These are phyloP conservation scores for Strigamia transsilvanica DNA, from an alignment of 2,888 invertebrate genomes.

Conservation along the genomic window DNA sequence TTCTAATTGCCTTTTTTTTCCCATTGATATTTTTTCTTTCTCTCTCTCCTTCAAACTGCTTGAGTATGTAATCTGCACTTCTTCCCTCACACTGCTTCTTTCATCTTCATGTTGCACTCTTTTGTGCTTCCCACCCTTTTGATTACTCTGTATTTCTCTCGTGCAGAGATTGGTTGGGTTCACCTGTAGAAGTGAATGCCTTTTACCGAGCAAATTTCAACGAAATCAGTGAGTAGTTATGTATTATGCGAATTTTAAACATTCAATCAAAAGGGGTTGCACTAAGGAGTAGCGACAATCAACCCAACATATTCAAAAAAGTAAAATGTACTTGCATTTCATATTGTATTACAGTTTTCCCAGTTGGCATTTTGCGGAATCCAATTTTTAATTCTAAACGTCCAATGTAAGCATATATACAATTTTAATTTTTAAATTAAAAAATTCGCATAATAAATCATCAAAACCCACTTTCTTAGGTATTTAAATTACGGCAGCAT, in stretches of 20 bases:
- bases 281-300: constrained; percentile 23
- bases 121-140: constrained; percentile 25
- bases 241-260: not conserved
- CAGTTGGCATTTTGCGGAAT: constrained; percentile 63
- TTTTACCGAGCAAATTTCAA: constrained; percentile 95
- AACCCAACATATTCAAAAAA: not conserved
- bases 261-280: constrained; percentile 31
- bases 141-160: constrained; percentile 53
- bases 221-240: constrained; percentile 75
- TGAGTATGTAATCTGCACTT: not conserved
- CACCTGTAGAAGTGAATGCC: constrained; percentile 90
- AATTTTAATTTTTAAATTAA: not conserved
- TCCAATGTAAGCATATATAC: constrained; percentile 61
- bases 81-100: not conserved
- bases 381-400: constrained; percentile 62
- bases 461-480: constrained; percentile 57
- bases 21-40: not conserved
- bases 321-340: too few relatives aligned
- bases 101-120: constrained; percentile 8
- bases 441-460: not conserved
- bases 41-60: not conserved
- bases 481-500: constrained; percentile 63
- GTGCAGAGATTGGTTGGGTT: constrained; percentile 62
- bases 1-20: too few relatives aligned
- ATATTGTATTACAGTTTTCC: constrained; percentile 61